These are phyloP conservation scores for Drosophila rufa DNA, from an alignment of 1,140 invertebrate species.

Conservation along the genomic window DNA sequence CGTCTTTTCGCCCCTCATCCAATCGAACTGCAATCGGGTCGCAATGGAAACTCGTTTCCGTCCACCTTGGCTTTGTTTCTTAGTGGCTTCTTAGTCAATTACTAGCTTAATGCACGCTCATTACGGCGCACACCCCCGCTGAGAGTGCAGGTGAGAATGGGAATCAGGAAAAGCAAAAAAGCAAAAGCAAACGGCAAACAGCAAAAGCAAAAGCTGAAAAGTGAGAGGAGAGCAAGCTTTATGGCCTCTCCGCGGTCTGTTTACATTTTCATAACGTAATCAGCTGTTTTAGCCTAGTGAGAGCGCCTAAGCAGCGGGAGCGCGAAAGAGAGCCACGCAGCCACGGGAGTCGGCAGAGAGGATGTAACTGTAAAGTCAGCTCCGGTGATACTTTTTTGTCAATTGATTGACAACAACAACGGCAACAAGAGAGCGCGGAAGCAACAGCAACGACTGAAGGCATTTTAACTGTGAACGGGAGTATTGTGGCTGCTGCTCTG, in stretches of 20 bases:
- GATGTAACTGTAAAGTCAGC: slow-evolving; percentile 62
- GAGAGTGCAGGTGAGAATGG: slow-evolving; percentile 25
- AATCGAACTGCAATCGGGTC: slow-evolving; percentile 40
- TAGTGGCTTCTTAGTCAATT: slow-evolving; percentile 64
- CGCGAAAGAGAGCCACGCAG: slow-evolving; percentile 10
- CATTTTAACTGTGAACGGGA: slow-evolving; percentile 36
- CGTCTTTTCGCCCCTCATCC: slow-evolving; percentile 13
- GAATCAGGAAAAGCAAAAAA: slow-evolving; percentile 27
- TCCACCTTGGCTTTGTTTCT: slow-evolving; percentile 77
- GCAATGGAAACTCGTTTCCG: slow-evolving; percentile 70
- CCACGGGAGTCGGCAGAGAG: slow-evolving; percentile 30
- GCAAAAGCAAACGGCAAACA: slow-evolving; percentile 21
- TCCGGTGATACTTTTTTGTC: slow-evolving; percentile 63
- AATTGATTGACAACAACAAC: slow-evolving; percentile 71
- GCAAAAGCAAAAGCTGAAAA: slow-evolving; percentile 46
- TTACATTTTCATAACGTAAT: slow-evolving; percentile 70
- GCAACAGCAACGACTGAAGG: slow-evolving; percentile 35
- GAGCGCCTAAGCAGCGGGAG: slow-evolving; percentile 41
- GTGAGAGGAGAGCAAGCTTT: slow-evolving; percentile 59
- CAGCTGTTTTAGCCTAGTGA: slow-evolving; percentile 71
- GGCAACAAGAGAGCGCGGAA: slow-evolving; percentile 24
- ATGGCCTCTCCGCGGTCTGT: slow-evolving; percentile 59
- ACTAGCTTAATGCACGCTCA: slow-evolving; percentile 64
- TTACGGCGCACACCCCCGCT: slow-evolving; percentile 38
- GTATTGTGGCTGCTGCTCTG: slow-evolving; percentile 24